Evolutionary conservation across 2,113 vertebrate species (phyloP).

Genomic region (Suncus etruscus): DNA sequence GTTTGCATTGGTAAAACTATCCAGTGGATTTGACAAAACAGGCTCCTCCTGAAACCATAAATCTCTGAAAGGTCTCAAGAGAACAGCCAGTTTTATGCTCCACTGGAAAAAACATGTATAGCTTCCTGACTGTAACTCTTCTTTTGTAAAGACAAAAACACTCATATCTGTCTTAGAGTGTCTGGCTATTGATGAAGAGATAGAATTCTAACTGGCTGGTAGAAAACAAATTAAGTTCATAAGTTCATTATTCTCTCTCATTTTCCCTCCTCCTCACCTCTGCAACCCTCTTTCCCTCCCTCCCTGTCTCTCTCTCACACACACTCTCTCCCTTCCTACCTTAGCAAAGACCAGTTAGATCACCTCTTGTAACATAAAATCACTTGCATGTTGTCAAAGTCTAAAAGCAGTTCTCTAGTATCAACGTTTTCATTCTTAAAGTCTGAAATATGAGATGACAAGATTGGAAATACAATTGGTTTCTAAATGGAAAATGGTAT

Average conservation of each 20-base stretch:
- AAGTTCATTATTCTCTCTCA: background rate
- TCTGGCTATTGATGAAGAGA: conserved; percentile 11
- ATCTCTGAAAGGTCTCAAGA: conserved; percentile 54
- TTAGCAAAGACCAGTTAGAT: conserved; percentile 4
- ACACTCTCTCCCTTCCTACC: background rate
- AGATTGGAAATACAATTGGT: conserved; percentile 6
- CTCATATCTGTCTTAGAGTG: conserved; percentile 45
- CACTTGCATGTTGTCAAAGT: conserved; percentile 39
- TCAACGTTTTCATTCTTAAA: conserved; percentile 38
- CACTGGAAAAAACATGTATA: conserved; percentile 35
- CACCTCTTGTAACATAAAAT: conserved; percentile 21
- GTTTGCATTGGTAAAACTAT: conserved; percentile 58
- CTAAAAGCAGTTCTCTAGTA: conserved; percentile 52
- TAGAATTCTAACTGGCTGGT: conserved; percentile 4
- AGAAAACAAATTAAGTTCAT: conserved; percentile 42
- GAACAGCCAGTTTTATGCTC: conserved; percentile 45
- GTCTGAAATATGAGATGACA: conserved; percentile 48
- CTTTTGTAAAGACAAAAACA: background rate
- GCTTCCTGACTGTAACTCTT: conserved; percentile 55
- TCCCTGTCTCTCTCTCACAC: background rate
- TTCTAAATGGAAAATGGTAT: conserved; percentile 45
- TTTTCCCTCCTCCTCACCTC: background rate
- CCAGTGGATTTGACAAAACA: conserved; percentile 57
- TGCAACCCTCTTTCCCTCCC: background rate
- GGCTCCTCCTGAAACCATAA: conserved; percentile 41